These are phyloP conservation scores for Percina caprodes DNA, from an alignment of 2,113 vertebrate genomes.

Conservation along the genomic window DNA sequence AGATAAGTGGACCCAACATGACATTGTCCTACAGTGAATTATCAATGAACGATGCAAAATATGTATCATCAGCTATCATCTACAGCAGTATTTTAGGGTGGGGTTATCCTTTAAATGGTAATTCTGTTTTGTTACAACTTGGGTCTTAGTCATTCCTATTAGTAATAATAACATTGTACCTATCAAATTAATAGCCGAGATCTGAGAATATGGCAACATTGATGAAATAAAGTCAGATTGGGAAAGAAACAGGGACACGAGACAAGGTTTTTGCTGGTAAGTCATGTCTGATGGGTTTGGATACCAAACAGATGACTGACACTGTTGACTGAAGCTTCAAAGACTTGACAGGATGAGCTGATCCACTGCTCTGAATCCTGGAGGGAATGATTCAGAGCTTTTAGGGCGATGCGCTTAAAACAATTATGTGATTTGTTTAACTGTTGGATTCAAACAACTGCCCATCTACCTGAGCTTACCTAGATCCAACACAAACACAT, in stretches of 20 bases:
- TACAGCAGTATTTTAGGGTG: background rate
- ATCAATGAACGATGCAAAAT: background rate
- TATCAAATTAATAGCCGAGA: background rate
- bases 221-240: background rate
- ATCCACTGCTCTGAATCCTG: background rate
- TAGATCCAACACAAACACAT: background rate
- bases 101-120: background rate
- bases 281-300: background rate
- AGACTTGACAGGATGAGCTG: background rate
- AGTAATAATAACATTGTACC: background rate
- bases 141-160: background rate
- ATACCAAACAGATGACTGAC: background rate
- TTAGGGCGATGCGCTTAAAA: background rate
- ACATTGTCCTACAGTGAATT: background rate
- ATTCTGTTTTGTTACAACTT: background rate
- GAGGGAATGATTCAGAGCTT: background rate
- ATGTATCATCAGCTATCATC: background rate
- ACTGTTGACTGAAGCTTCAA: background rate
- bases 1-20: background rate
- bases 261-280: background rate
- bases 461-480: background rate
- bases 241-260: background rate
- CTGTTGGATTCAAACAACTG: background rate
- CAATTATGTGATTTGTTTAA: background rate
- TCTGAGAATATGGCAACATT: background rate